Evolutionary conservation across 2,888 invertebrate genomes (phyloP).

Genomic region (Plutella xylostella): DNA sequence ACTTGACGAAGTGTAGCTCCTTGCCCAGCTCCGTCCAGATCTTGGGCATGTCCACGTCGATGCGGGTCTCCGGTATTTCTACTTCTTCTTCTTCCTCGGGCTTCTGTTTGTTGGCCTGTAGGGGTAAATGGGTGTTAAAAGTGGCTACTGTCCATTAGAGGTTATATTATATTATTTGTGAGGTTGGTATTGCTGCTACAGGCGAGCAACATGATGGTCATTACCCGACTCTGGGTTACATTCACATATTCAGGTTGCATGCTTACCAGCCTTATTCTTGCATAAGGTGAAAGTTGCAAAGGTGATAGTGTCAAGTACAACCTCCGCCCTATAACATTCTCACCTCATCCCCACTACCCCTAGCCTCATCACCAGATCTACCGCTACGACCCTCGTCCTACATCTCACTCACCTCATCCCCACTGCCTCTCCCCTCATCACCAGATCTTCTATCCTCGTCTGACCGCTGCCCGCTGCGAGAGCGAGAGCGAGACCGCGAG

Average conservation of each 20-base stretch:
- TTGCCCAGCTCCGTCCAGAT: slow-evolving; percentile 93
- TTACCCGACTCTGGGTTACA: too few relatives aligned
- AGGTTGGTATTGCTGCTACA: too few relatives aligned
- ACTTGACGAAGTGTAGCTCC: slow-evolving; percentile 94
- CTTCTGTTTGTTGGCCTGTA: slow-evolving; percentile 61
- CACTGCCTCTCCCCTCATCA: slow-evolving; percentile 61
- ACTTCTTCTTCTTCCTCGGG: slow-evolving; percentile 75
- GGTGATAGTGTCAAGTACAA: too few relatives aligned
- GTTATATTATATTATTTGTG: too few relatives aligned
- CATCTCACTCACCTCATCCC: slow-evolving; percentile 57
- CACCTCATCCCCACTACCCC: too few relatives aligned
- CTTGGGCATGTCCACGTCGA: slow-evolving; percentile 97
- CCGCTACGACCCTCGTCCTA: too few relatives aligned
- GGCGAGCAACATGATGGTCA: too few relatives aligned
- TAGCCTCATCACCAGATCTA: too few relatives aligned
- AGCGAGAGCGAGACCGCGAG: slow-evolving; percentile 35
- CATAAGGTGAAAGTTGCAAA: not conserved
- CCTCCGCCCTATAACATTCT: too few relatives aligned
- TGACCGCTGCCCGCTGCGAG: slow-evolving; percentile 34
- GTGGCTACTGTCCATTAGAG: too few relatives aligned
- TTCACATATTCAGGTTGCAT: not conserved
- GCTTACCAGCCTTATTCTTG: too few relatives aligned
- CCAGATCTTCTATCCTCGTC: slow-evolving; percentile 53
- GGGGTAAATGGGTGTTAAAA: too few relatives aligned
- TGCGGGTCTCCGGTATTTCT: slow-evolving; percentile 92